A percentile compares a stretch with the other conserved stretches of the same genome.
phyloP scores from a whole-genome alignment of 2,797 vertebrate genomes.

The Malacoraja senta region DNA sequence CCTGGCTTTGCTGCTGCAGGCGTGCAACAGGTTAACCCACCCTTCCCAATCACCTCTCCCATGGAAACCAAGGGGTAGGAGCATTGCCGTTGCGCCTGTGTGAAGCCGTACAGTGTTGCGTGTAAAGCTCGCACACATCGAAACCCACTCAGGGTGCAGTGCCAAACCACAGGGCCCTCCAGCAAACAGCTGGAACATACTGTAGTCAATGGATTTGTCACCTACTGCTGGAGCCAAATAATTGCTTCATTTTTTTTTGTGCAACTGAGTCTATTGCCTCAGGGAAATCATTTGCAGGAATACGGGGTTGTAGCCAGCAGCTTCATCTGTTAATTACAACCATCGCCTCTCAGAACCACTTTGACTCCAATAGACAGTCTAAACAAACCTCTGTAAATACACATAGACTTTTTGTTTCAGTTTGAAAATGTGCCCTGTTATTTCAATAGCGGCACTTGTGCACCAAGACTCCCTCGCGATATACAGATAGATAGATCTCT shows the following conservation, averaged over 20 bases:
- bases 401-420: constrained; percentile 32
- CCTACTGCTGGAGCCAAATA: constrained; percentile 68
- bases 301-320: constrained; percentile 27
- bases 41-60: not conserved
- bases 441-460: not conserved
- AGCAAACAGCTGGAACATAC: constrained; percentile 35
- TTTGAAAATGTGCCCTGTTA: constrained; percentile 31
- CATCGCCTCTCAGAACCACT: constrained; percentile 20
- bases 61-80: not conserved
- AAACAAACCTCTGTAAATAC: constrained; percentile 16
- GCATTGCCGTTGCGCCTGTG: not conserved
- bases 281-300: constrained; percentile 66
- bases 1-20: not conserved
- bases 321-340: constrained; percentile 36
- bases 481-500: not conserved
- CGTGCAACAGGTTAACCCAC: constrained; percentile 11
- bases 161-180: constrained; percentile 37
- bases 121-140: constrained; percentile 36
- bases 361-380: constrained; percentile 27
- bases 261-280: constrained; percentile 64
- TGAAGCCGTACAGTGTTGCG: not conserved
- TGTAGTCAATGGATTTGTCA: constrained; percentile 46
- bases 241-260: constrained; percentile 63
- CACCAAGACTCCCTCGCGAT: not conserved
- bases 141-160: not conserved